phyloP scores from a whole-genome alignment of 2,888 invertebrate species.

The Cyrtodaria siliqua region DNA sequence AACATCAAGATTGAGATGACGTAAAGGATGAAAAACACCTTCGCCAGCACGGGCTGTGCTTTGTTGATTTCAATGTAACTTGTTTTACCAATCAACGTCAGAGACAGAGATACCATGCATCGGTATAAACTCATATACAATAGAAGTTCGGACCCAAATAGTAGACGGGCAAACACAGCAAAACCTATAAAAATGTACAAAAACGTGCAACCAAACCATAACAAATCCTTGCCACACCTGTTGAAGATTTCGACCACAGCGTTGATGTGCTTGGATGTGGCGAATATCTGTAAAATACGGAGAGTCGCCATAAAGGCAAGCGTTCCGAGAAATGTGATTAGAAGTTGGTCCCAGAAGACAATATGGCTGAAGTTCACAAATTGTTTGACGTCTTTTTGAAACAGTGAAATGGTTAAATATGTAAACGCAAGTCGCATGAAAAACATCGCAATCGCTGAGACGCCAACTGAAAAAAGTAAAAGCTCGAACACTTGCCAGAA shows the following conservation, averaged over 20 bases:
- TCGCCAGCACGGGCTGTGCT: constrained; percentile 64
- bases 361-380: constrained; percentile 71
- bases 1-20: constrained; percentile 68
- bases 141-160: constrained; percentile 65
- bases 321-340: constrained; percentile 54
- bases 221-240: constrained; percentile 53
- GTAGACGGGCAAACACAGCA: constrained; percentile 59
- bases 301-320: constrained; percentile 63
- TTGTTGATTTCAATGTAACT: constrained; percentile 65
- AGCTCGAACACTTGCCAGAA: constrained; percentile 66
- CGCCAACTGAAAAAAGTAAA: constrained; percentile 23
- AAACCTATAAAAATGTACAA: constrained; percentile 67
- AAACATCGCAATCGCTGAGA: constrained; percentile 53
- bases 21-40: constrained; percentile 71
- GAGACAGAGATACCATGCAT: constrained; percentile 66
- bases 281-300: constrained; percentile 66
- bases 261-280: constrained; percentile 62
- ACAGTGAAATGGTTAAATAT: constrained; percentile 46
- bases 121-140: constrained; percentile 65
- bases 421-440: constrained; percentile 44
- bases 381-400: constrained; percentile 54
- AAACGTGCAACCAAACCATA: constrained; percentile 70
- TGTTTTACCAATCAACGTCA: constrained; percentile 70
- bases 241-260: constrained; percentile 31
- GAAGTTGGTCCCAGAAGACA: constrained; percentile 63